phyloP scores from a whole-genome alignment of 2,888 invertebrate genomes.

The Strigamia crassipes region DNA sequence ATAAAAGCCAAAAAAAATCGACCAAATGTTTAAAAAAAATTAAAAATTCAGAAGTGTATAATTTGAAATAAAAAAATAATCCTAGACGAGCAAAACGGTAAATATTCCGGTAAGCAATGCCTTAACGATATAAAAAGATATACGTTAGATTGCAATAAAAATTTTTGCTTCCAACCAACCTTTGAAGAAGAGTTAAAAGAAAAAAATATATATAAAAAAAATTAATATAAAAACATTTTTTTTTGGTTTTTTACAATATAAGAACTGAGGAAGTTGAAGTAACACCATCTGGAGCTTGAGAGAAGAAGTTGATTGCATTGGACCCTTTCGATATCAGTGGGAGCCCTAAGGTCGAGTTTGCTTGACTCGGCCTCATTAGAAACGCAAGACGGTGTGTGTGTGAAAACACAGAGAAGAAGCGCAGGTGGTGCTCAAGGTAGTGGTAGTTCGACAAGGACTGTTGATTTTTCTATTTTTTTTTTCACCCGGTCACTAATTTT shows the following conservation, averaged over 20 bases:
- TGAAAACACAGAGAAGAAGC: slow-evolving; percentile 10
- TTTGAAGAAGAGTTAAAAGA: no score
- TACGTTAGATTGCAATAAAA: no score
- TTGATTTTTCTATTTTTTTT: not conserved
- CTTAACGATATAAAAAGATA: no score
- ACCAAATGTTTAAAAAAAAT: not conserved
- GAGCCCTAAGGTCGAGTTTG: slow-evolving; percentile 2
- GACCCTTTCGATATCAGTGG: not conserved
- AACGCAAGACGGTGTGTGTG: slow-evolving; percentile 1
- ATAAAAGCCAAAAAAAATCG: not conserved
- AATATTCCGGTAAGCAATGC: no score
- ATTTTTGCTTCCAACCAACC: no score
- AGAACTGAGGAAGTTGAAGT: not conserved
- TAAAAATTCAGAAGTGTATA: no score
- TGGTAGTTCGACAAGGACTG: not conserved
- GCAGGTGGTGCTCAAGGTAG: not conserved
- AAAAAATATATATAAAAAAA: not conserved
- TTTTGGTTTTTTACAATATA: not conserved
- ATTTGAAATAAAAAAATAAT: no score
- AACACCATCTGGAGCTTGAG: not conserved
- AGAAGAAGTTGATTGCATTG: slow-evolving; percentile 10
- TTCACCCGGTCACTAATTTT: not conserved
- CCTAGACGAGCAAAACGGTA: no score
- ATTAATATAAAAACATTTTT: no score
- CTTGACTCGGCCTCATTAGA: slow-evolving; percentile 10